Conservation (phyloP, 1,140 invertebrate genomes). For the Drosophila funebris region DNA sequence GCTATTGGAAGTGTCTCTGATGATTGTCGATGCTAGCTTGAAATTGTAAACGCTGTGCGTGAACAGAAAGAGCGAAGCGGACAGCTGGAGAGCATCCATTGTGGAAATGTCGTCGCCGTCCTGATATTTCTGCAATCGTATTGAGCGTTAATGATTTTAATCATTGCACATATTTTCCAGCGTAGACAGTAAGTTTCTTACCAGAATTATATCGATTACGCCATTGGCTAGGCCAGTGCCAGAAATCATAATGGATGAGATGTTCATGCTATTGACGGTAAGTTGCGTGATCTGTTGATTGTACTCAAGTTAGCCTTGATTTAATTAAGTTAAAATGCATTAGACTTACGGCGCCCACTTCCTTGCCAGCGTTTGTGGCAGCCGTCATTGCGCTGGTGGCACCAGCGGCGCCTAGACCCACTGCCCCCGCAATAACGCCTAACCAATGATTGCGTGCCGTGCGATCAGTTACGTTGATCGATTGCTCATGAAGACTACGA, state of each 20-base stretch:
- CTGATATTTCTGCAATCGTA: conserved; percentile 45
- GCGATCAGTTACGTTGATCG: conserved; percentile 57
- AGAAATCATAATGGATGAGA: conserved; percentile 59
- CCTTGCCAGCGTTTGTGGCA: conserved; percentile 53
- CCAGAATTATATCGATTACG: conserved; percentile 56
- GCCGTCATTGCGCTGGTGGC: conserved; percentile 59
- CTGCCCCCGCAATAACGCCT: conserved; percentile 47
- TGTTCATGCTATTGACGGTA: conserved; percentile 69
- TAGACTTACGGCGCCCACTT: conserved; percentile 62
- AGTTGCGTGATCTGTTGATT: conserved; percentile 51
- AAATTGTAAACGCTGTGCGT: conserved; percentile 71
- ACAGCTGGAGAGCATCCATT: conserved; percentile 64
- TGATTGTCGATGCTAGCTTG: conserved; percentile 67
- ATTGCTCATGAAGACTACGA: conserved; percentile 72
- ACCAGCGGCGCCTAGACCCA: conserved; percentile 66
- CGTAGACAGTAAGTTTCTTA: conserved; percentile 17
- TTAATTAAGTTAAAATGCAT: not conserved
- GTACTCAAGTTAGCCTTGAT: not conserved
- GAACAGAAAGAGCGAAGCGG: conserved; percentile 62
- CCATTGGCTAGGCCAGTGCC: conserved; percentile 62
- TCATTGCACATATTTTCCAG: not conserved
- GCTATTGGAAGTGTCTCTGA: conserved; percentile 48
- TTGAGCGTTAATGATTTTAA: not conserved
- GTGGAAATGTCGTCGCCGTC: conserved; percentile 63
- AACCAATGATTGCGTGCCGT: conserved; percentile 65